Evolutionary conservation across 2,113 vertebrate genomes (phyloP).

Genomic region (Mixornis gularis): DNA sequence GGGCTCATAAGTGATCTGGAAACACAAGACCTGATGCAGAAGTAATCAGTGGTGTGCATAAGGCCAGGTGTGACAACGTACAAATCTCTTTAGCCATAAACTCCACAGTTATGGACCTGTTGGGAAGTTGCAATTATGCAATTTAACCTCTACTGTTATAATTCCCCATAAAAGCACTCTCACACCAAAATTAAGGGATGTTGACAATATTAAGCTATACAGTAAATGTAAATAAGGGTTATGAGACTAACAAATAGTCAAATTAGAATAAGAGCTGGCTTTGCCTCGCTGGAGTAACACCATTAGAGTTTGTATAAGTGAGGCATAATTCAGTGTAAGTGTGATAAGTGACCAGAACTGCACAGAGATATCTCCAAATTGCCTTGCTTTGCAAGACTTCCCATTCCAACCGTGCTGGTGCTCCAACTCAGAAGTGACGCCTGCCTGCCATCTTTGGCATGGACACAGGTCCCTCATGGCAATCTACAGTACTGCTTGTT

Average conservation of each 20-base stretch:
- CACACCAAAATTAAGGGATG: not conserved
- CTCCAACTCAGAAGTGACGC: not conserved
- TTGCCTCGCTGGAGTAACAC: not conserved
- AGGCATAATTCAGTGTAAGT: not conserved
- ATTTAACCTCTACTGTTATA: not conserved
- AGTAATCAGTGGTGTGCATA: not conserved
- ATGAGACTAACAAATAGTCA: slow-evolving; percentile 27
- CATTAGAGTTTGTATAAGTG: not conserved
- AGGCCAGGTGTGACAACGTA: rapidly evolving
- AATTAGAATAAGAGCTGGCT: slow-evolving; percentile 35
- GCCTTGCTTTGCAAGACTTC: not conserved
- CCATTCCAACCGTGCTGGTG: not conserved
- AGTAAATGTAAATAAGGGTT: slow-evolving; percentile 28
- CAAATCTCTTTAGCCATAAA: not conserved
- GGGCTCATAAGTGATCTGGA: not conserved
- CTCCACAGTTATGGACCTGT: not conserved
- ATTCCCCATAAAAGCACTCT: not conserved
- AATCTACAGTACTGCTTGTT: not conserved
- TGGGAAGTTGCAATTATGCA: not conserved
- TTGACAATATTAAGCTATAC: not conserved
- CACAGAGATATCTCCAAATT: not conserved
- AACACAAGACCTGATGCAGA: not conserved
- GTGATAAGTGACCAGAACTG: not conserved
- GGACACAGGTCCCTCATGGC: not conserved
- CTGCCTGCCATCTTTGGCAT: not conserved